These are phyloP conservation scores for Hemibagrus guttatus DNA, from an alignment of 2,797 vertebrate genomes.

Conservation along the genomic window DNA sequence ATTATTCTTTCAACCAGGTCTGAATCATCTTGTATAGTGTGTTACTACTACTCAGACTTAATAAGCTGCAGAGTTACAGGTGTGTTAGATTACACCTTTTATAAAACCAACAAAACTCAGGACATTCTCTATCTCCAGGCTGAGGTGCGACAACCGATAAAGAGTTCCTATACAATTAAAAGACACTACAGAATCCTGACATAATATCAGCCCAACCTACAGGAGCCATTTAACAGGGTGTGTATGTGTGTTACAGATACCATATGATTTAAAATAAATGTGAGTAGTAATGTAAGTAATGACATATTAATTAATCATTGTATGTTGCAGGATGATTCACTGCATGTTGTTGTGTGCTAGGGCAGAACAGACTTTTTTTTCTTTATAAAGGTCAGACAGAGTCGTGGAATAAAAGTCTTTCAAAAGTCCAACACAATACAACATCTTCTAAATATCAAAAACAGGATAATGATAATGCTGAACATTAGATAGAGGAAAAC, in stretches of 20 bases:
- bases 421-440: no score
- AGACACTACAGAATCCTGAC: not conserved
- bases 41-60: not conserved
- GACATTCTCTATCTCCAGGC: not conserved
- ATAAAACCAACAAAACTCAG: not conserved
- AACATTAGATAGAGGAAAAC: not conserved
- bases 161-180: not conserved
- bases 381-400: not conserved
- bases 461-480: not conserved
- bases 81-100: not conserved
- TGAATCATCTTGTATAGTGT: no score
- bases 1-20: no score
- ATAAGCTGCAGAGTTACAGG: not conserved
- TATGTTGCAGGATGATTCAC: not conserved
- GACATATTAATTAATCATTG: not conserved
- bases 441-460: not conserved
- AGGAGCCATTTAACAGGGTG: not conserved
- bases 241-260: not conserved
- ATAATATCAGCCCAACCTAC: conserved; percentile 1
- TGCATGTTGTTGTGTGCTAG: not conserved
- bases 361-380: not conserved
- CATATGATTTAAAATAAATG: not conserved
- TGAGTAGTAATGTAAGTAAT: not conserved
- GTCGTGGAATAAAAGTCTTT: no score
- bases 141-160: not conserved